Percentiles rank a stretch among this genome's conserved stretches.
Conservation (phyloP, 2,113 vertebrate genomes). For the Oryzias celebensis region DNA sequence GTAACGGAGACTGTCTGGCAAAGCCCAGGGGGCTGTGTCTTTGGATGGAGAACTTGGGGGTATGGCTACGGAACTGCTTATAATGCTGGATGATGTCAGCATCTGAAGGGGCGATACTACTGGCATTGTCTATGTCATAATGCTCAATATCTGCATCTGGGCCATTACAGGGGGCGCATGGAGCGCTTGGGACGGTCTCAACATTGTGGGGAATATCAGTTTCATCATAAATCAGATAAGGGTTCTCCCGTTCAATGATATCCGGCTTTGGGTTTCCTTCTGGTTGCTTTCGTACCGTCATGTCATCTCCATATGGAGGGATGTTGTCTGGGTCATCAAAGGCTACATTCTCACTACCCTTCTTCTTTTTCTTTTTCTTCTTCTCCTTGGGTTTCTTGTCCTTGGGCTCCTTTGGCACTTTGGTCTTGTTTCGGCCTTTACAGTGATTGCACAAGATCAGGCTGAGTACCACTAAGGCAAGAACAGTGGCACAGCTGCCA, state of each 20-base stretch:
- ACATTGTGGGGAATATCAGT: slow-evolving; percentile 84
- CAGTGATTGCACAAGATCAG: slow-evolving; percentile 95
- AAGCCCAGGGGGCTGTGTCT: slow-evolving; percentile 95
- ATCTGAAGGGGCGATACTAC: slow-evolving; percentile 95
- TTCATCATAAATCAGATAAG: slow-evolving; percentile 95
- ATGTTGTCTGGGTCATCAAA: slow-evolving; percentile 96
- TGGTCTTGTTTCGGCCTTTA: slow-evolving; percentile 81
- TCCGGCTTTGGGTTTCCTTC: slow-evolving; percentile 97
- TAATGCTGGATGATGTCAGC: slow-evolving; percentile 98
- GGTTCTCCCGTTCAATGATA: slow-evolving; percentile 96
- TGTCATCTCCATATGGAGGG: slow-evolving; percentile 91
- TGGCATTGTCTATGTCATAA: slow-evolving; percentile 97
- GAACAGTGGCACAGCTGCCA: slow-evolving; percentile 88
- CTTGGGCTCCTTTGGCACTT: slow-evolving; percentile 79
- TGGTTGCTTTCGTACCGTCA: slow-evolving; percentile 94
- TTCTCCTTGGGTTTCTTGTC: slow-evolving; percentile 93
- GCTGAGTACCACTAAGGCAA: slow-evolving; percentile 90
- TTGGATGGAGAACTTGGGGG: slow-evolving; percentile 96
- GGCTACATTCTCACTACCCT: slow-evolving; percentile 94
- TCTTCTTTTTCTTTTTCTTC: slow-evolving; percentile 97
- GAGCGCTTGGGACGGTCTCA: slow-evolving; percentile 89
- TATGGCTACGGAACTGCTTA: slow-evolving; percentile 95
- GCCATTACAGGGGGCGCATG: slow-evolving; percentile 81
- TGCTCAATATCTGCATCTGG: slow-evolving; percentile 91
- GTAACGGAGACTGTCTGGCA: slow-evolving; percentile 91